Evolutionary conservation across 2,888 invertebrate genomes (phyloP).

Genomic region (Clepsis dumicolana): DNA sequence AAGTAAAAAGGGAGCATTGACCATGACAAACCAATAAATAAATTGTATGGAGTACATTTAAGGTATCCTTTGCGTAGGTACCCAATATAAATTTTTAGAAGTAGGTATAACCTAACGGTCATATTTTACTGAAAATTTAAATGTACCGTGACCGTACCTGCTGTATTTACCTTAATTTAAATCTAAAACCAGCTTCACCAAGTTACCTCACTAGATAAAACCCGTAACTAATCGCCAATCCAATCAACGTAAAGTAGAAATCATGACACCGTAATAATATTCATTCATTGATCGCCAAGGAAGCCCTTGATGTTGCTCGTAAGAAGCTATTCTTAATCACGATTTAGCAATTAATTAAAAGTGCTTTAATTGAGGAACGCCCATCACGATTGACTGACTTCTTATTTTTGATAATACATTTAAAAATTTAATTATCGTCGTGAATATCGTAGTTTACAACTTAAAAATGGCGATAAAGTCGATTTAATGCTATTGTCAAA

Average conservation of each 20-base stretch:
- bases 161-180: slow-evolving; percentile 9
- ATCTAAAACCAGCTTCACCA: background rate
- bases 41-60: too few relatives aligned
- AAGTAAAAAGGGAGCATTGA: too few relatives aligned
- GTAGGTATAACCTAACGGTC: too few relatives aligned
- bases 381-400: background rate
- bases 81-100: too few relatives aligned
- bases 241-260: slow-evolving; percentile 21
- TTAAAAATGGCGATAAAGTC: too few relatives aligned
- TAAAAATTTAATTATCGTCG: too few relatives aligned
- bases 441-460: too few relatives aligned
- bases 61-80: too few relatives aligned
- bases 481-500: too few relatives aligned
- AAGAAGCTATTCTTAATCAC: slow-evolving; percentile 27
- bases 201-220: slow-evolving; percentile 14
- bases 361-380: background rate
- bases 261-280: slow-evolving; percentile 35
- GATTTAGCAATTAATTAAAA: slow-evolving; percentile 30
- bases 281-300: slow-evolving; percentile 24
- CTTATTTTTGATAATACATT: too few relatives aligned
- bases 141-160: background rate
- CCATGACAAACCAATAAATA: too few relatives aligned
- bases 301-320: slow-evolving; percentile 29
- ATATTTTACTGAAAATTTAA: too few relatives aligned
- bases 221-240: slow-evolving; percentile 41